Evolutionary conservation across 2,797 vertebrate species (phyloP).

Genomic region (Enoplosus armatus): DNA sequence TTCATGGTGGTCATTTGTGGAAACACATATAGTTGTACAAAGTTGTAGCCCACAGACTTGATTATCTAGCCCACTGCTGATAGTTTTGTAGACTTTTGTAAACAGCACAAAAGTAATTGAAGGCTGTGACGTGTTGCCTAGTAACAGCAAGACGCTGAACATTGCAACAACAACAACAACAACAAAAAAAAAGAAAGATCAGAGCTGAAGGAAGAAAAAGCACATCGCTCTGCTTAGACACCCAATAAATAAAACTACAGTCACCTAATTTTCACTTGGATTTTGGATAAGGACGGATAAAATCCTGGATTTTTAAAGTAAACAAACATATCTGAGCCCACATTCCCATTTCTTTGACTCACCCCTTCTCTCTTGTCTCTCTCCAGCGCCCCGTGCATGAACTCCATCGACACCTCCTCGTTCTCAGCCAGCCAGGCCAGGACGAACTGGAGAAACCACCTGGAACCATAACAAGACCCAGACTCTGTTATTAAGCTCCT

Average conservation of each 20-base stretch:
- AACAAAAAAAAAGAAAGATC: neutral
- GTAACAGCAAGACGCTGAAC: conserved; percentile 2
- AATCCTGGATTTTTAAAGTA: neutral
- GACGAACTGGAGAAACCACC: conserved; percentile 97
- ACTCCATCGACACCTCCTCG: conserved; percentile 97
- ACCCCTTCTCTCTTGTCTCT: conserved; percentile 98
- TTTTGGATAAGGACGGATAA: neutral
- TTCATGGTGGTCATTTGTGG: too few species aligned
- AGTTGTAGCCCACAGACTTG: neutral
- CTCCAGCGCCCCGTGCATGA: conserved; percentile 96
- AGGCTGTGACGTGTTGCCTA: conserved; percentile 12
- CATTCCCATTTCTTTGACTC: conserved; percentile 24
- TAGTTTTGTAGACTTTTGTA: neutral
- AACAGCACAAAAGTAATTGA: neutral
- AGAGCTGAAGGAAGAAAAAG: neutral
- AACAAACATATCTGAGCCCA: neutral
- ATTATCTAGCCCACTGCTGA: neutral
- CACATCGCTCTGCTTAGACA: neutral
- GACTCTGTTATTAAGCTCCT: accelerated
- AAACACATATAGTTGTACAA: neutral
- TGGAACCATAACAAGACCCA: conserved; percentile 65
- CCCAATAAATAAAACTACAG: neutral
- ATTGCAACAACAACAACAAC: neutral
- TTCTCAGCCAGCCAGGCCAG: conserved; percentile 97
- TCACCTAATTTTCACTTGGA: neutral